phyloP scores from a whole-genome alignment of 2,888 invertebrate genomes.

The Dynastes hyllus region DNA sequence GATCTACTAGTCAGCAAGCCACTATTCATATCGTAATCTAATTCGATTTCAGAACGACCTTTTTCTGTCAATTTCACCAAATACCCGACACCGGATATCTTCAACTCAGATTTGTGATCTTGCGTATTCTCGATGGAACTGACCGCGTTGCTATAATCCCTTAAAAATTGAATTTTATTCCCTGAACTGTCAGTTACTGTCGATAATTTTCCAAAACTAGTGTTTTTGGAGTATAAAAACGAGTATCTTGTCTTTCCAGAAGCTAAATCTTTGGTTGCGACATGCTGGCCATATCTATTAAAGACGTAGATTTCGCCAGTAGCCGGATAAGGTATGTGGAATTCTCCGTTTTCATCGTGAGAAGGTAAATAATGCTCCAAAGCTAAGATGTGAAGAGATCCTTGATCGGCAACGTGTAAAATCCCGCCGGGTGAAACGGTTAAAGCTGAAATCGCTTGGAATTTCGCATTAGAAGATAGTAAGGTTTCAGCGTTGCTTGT shows the following conservation, averaged over 20 bases:
- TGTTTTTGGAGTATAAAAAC: slow-evolving; percentile 97
- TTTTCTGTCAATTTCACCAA: slow-evolving; percentile 91
- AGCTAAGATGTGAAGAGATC: slow-evolving; percentile 88
- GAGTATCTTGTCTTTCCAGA: slow-evolving; percentile 96
- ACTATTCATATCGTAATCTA: slow-evolving; percentile 92
- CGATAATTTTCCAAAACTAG: slow-evolving; percentile 94
- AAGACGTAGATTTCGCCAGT: slow-evolving; percentile 95
- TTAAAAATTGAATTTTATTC: slow-evolving; percentile 91
- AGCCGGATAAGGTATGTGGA: slow-evolving; percentile 94
- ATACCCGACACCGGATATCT: slow-evolving; percentile 94
- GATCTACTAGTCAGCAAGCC: slow-evolving; percentile 90
- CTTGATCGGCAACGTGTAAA: slow-evolving; percentile 96
- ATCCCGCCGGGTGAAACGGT: slow-evolving; percentile 97
- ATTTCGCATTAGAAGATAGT: slow-evolving; percentile 91
- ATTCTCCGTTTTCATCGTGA: slow-evolving; percentile 92
- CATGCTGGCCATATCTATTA: slow-evolving; percentile 96
- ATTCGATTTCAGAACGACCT: slow-evolving; percentile 89
- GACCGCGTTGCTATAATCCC: slow-evolving; percentile 94
- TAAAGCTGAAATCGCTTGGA: slow-evolving; percentile 77
- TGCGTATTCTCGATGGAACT: slow-evolving; percentile 96
- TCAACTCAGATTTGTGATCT: slow-evolving; percentile 92
- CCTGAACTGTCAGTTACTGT: slow-evolving; percentile 96
- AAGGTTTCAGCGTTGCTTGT: slow-evolving; percentile 89
- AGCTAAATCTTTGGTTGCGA: slow-evolving; percentile 93
- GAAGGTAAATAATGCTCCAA: slow-evolving; percentile 90